These are phyloP conservation scores for Macquaria australasica DNA, from an alignment of 2,113 vertebrate species.

Conservation along the genomic window DNA sequence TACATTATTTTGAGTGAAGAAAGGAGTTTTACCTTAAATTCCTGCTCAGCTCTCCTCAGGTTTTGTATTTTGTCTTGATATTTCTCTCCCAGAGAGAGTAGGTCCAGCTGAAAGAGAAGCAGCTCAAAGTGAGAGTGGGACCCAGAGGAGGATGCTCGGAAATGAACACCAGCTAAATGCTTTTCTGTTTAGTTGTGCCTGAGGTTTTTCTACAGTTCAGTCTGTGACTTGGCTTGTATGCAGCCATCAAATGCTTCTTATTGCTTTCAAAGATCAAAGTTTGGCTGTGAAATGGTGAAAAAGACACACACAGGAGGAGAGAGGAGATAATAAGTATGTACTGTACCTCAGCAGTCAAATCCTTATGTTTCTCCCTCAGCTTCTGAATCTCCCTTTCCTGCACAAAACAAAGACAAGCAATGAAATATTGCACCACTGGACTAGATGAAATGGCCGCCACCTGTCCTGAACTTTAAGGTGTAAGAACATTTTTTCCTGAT, in stretches of 20 bases:
- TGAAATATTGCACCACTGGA: neutral
- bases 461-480: no score
- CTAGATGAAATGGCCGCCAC: no score
- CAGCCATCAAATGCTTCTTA: no score
- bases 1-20: neutral
- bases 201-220: no score
- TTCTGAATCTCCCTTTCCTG: neutral
- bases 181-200: no score
- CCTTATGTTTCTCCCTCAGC: neutral
- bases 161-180: no score
- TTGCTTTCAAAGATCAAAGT: no score
- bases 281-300: no score
- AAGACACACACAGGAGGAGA: neutral
- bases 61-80: neutral
- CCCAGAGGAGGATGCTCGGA: neutral
- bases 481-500: no score
- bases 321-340: no score
- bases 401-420: neutral
- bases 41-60: neutral
- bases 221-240: no score
- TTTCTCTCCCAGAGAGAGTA: neutral
- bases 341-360: neutral
- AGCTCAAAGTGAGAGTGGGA: neutral
- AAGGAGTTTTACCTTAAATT: neutral
- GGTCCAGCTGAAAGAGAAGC: constrained; percentile 13